These are phyloP conservation scores for Lagocephalus sceleratus DNA, from an alignment of 2,797 vertebrate species.

Conservation along the genomic window DNA sequence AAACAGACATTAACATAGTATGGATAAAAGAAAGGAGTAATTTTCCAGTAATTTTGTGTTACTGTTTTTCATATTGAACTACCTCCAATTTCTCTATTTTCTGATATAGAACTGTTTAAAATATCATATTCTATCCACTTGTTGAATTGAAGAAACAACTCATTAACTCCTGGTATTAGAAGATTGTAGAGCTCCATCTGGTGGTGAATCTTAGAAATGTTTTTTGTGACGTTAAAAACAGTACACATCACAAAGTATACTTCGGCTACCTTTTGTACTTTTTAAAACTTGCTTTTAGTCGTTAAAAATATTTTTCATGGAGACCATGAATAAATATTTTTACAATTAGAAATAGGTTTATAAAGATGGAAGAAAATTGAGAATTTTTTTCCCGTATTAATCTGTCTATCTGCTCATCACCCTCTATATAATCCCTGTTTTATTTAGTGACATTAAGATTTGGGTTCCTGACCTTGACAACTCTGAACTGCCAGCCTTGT, in stretches of 20 bases:
- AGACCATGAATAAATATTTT: too few species aligned
- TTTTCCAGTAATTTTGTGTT: too few species aligned
- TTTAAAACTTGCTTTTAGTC: too few species aligned
- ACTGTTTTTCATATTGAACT: too few species aligned
- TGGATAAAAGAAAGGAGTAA: too few species aligned
- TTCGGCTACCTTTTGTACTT: too few species aligned
- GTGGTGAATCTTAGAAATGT: slow-evolving; percentile 38
- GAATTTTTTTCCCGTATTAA: too few species aligned
- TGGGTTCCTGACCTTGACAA: slow-evolving; percentile 96
- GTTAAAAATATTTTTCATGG: too few species aligned
- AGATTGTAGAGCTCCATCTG: slow-evolving; percentile 58
- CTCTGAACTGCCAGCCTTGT: slow-evolving; percentile 91
- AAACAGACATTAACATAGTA: background rate
- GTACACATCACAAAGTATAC: background rate
- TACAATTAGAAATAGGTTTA: too few species aligned
- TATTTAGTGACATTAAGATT: slow-evolving; percentile 89
- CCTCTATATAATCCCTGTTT: slow-evolving; percentile 12
- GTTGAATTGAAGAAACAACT: slow-evolving; percentile 44
- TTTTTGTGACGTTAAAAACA: background rate
- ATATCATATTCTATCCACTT: slow-evolving; percentile 42
- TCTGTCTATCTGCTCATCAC: background rate
- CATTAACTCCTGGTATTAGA: slow-evolving; percentile 19
- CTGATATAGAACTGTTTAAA: slow-evolving; percentile 3
- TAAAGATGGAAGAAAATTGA: too few species aligned
- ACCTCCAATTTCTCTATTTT: background rate